Evolutionary conservation across 53 echinoderm and acorn worm genomes (phyloP).

Genomic region (Holothuria scabra): DNA sequence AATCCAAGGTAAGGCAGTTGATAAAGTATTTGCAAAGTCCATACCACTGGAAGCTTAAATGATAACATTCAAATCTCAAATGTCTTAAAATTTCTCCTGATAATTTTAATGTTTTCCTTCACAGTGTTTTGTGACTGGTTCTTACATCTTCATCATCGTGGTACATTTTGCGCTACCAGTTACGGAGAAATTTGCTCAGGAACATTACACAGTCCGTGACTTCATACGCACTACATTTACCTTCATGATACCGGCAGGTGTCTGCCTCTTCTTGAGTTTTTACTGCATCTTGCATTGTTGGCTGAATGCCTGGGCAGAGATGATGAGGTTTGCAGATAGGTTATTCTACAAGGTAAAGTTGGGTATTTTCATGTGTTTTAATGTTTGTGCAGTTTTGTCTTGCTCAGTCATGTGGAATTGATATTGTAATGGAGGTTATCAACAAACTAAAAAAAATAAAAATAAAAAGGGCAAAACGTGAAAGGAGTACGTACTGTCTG

Average conservation of each 20-base stretch:
- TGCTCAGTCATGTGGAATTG: not conserved
- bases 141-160: slow-evolving; percentile 88
- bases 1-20: too few relatives aligned
- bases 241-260: slow-evolving; percentile 88
- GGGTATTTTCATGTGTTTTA: not conserved
- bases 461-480: too few relatives aligned
- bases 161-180: slow-evolving; percentile 84
- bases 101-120: not conserved
- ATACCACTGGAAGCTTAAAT: too few relatives aligned
- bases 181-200: slow-evolving; percentile 80
- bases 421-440: too few relatives aligned
- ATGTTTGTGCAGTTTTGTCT: not conserved
- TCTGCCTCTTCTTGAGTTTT: slow-evolving; percentile 83
- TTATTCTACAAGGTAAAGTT: slow-evolving; percentile 88
- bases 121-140: slow-evolving; percentile 48
- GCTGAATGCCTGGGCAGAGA: slow-evolving; percentile 95
- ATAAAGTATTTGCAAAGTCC: too few relatives aligned
- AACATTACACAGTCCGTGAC: slow-evolving; percentile 72
- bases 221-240: slow-evolving; percentile 67
- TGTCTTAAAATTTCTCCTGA: too few relatives aligned
- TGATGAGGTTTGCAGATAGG: slow-evolving; percentile 94
- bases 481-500: too few relatives aligned
- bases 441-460: too few relatives aligned
- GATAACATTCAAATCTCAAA: too few relatives aligned
- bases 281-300: slow-evolving; percentile 90